A percentile compares a stretch with the other conserved stretches of the same genome.
Conservation (phyloP, 1,140 invertebrate species). For the Tetramorium parvispinum region DNA sequence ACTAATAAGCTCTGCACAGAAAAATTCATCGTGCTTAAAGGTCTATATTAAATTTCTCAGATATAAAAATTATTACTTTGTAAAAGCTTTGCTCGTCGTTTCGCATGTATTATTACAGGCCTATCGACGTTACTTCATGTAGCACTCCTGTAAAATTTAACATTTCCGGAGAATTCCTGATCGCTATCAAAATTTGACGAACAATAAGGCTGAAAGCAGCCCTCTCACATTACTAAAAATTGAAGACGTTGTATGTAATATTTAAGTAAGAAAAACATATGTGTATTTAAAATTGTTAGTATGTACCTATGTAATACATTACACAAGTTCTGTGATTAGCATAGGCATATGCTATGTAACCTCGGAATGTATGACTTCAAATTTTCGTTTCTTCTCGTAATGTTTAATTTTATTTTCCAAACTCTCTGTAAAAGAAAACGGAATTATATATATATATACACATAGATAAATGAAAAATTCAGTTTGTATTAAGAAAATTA, state of each 20-base stretch:
- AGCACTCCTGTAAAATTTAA: not conserved
- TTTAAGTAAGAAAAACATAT: constrained; percentile 23
- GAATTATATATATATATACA: constrained; percentile 23
- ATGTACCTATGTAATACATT: constrained; percentile 17
- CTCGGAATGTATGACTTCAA: constrained; percentile 21
- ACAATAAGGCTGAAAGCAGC: constrained; percentile 36
- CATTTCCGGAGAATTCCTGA: not conserved
- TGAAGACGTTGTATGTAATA: constrained; percentile 17
- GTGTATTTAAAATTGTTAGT: constrained; percentile 41
- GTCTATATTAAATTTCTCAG: not conserved
- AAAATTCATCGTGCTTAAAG: constrained; percentile 3
- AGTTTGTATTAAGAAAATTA: not conserved
- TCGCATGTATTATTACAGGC: constrained; percentile 27
- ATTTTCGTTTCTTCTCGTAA: constrained; percentile 87
- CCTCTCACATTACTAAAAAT: not conserved
- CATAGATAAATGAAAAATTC: constrained; percentile 7
- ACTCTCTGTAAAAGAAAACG: constrained; percentile 87
- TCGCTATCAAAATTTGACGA: constrained; percentile 32
- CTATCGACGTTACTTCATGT: constrained; percentile 10
- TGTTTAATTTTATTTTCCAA: constrained; percentile 91
- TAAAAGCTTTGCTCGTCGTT: constrained; percentile 1
- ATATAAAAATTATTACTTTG: not conserved
- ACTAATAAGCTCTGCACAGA: not conserved
- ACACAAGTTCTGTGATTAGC: constrained; percentile 40
- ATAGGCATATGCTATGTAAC: constrained; percentile 36